phyloP scores from a whole-genome alignment of 2,888 invertebrate genomes.

The Physocephala rufipes region DNA sequence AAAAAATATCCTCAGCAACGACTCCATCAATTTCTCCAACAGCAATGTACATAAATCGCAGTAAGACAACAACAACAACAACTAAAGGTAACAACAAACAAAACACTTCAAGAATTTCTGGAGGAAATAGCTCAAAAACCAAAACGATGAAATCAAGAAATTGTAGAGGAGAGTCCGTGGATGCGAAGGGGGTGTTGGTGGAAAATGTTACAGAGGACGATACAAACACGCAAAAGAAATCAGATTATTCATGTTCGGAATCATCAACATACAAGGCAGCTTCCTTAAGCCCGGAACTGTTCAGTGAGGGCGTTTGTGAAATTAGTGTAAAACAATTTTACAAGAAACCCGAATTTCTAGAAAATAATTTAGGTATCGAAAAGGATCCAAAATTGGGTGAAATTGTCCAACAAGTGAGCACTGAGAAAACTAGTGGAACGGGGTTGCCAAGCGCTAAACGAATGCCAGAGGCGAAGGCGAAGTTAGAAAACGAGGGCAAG shows the following conservation, averaged over 20 bases:
- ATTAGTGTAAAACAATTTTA: conserved; percentile 66
- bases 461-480: conserved; percentile 23
- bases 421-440: conserved; percentile 37
- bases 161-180: conserved; percentile 48
- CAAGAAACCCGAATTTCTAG: conserved; percentile 65
- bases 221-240: background rate
- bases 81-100: background rate
- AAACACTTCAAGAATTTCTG: background rate
- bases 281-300: conserved; percentile 62
- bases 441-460: conserved; percentile 5
- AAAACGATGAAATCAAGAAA: conserved; percentile 21
- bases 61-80: background rate
- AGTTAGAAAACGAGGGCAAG: conserved; percentile 31
- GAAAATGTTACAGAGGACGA: conserved; percentile 26
- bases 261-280: conserved; percentile 54
- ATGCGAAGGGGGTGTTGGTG: conserved; percentile 47
- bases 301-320: conserved; percentile 63
- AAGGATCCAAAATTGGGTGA: conserved; percentile 66
- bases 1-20: background rate
- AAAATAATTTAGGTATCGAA: conserved; percentile 65
- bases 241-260: conserved; percentile 14
- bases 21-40: background rate
- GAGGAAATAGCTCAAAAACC: background rate
- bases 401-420: conserved; percentile 61
- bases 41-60: background rate